These are phyloP conservation scores for Leucoma salicis DNA, from an alignment of 2,888 invertebrate species.

Conservation along the genomic window DNA sequence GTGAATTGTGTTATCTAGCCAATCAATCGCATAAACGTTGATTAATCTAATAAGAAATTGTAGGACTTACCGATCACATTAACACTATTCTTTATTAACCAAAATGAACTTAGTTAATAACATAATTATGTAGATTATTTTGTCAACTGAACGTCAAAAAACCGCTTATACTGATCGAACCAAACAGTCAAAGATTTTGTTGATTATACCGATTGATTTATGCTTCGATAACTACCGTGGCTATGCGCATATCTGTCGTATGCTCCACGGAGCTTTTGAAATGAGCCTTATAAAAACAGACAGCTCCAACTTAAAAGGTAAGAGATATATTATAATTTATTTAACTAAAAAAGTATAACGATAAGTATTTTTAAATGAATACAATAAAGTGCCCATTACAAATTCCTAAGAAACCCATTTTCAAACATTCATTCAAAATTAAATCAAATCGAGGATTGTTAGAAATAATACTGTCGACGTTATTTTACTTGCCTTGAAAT, in stretches of 20 bases:
- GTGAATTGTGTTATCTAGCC: too few species aligned
- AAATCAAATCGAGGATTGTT: too few species aligned
- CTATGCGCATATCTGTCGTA: constrained; percentile 80
- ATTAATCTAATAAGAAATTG: too few species aligned
- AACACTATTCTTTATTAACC: too few species aligned
- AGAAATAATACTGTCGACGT: constrained; percentile 34
- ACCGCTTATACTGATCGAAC: constrained; percentile 58
- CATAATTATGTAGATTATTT: constrained; percentile 21
- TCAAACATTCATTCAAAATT: too few species aligned
- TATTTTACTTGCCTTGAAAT: constrained; percentile 8
- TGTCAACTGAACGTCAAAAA: constrained; percentile 44
- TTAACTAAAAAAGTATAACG: constrained; percentile 46
- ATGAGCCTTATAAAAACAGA: constrained; percentile 71
- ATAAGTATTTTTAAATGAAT: too few species aligned
- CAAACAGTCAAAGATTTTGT: constrained; percentile 75
- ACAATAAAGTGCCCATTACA: too few species aligned
- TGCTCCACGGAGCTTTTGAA: constrained; percentile 69
- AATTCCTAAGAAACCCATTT: too few species aligned
- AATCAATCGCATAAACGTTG: too few species aligned
- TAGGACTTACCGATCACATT: too few species aligned
- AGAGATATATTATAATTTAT: constrained; percentile 35
- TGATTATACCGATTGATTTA: constrained; percentile 76
- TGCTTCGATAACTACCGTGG: constrained; percentile 75
- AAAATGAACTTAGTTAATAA: too few species aligned
- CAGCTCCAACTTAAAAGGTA: constrained; percentile 56